Evolutionary conservation across 2,888 invertebrate species (phyloP).

Genomic region (Pedicia rivosa): DNA sequence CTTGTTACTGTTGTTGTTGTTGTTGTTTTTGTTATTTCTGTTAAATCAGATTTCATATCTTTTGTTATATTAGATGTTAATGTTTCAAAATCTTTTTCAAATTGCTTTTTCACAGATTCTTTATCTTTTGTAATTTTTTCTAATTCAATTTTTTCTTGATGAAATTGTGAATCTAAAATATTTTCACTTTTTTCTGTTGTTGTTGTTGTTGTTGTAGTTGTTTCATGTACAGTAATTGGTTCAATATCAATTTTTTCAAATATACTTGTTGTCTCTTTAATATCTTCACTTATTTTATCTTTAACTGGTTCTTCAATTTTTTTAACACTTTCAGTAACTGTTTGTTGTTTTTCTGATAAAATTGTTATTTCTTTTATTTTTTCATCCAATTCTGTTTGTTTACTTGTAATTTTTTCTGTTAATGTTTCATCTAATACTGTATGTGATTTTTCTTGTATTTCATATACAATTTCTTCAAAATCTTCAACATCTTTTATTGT

Average conservation of each 20-base stretch:
- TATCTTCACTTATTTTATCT: neutral
- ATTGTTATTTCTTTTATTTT: conserved; percentile 15
- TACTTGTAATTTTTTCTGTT: neutral
- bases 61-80: conserved; percentile 11
- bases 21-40: neutral
- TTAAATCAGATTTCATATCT: neutral
- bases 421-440: conserved; percentile 3
- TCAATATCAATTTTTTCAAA: conserved; percentile 1
- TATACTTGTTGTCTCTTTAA: neutral
- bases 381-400: conserved; percentile 1
- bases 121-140: conserved; percentile 2
- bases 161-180: neutral
- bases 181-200: conserved; percentile 4
- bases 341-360: no score
- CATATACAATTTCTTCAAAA: conserved; percentile 14
- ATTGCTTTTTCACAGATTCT: conserved; percentile 10
- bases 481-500: conserved; percentile 20
- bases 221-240: neutral
- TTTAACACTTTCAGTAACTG: conserved; percentile 9
- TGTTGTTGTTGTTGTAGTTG: conserved; percentile 6
- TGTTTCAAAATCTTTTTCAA: conserved; percentile 13
- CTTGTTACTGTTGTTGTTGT: conserved; percentile 3
- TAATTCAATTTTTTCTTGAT: no score
- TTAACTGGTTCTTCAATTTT: conserved; percentile 3
- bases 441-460: conserved; percentile 7